Evolutionary conservation across 37 sponge, comb jelly and placozoan genomes (phyloP).

Genomic region (Halisarca cf. caerulea): DNA sequence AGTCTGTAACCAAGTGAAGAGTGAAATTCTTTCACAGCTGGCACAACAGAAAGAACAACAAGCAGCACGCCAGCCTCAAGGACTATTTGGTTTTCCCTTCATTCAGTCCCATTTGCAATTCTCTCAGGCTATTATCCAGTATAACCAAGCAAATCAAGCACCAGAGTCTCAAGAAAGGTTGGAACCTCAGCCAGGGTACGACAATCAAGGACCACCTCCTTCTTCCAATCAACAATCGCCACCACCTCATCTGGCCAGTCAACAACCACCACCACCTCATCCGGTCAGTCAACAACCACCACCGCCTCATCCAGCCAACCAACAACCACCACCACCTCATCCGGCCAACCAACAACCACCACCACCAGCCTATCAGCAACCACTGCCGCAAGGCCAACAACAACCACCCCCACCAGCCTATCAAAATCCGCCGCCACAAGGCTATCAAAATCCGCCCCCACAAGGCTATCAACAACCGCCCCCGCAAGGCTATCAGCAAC

Average conservation of each 20-base stretch:
- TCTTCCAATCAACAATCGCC: background rate
- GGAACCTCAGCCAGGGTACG: background rate
- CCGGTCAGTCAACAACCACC: background rate
- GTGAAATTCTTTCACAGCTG: background rate
- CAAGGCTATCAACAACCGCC: background rate
- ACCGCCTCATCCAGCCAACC: background rate
- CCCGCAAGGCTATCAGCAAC: too few species aligned
- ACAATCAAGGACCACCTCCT: background rate
- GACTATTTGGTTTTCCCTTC: too few species aligned
- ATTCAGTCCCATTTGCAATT: too few species aligned
- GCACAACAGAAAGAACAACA: conserved; percentile 1
- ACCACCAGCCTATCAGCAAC: too few species aligned
- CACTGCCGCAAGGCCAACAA: too few species aligned
- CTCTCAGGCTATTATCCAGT: too few species aligned
- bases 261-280: background rate
- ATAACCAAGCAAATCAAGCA: too few species aligned
- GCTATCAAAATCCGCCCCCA: background rate
- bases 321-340: conserved; percentile 5
- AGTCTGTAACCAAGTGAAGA: conserved; percentile 8
- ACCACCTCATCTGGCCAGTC: background rate
- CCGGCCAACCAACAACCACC: background rate
- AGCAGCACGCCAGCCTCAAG: background rate
- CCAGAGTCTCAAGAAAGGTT: too few species aligned
- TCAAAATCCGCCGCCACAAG: background rate
- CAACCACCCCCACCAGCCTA: too few species aligned